Evolutionary conservation across 2,797 vertebrate species (phyloP).

Genomic region (Pampus argenteus): DNA sequence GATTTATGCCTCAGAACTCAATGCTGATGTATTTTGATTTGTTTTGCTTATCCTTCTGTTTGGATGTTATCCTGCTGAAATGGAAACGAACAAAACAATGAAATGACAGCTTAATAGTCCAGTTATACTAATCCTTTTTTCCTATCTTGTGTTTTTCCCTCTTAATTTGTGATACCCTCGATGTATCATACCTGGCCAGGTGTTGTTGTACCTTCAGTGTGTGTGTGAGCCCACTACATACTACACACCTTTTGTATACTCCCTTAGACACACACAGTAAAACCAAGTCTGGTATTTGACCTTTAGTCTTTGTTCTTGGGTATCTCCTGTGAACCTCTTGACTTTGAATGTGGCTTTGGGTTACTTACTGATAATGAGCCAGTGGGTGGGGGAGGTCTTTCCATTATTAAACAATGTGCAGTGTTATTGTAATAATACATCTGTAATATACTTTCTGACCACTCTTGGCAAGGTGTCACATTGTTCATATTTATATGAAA

Average conservation of each 20-base stretch:
- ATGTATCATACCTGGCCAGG: slow-evolving; percentile 6
- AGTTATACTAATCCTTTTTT: slow-evolving; percentile 13
- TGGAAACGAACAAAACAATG: slow-evolving; percentile 24
- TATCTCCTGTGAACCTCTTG: slow-evolving; percentile 39
- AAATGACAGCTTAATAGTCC: slow-evolving; percentile 8
- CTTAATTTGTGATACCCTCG: background rate
- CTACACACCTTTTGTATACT: background rate
- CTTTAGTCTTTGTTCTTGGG: slow-evolving; percentile 49
- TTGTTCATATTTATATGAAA: slow-evolving; percentile 14
- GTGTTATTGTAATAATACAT: slow-evolving; percentile 12
- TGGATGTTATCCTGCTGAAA: background rate
- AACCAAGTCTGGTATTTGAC: slow-evolving; percentile 54
- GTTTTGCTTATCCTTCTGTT: background rate
- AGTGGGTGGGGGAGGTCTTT: background rate
- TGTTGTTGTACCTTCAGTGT: background rate
- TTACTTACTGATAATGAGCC: slow-evolving; percentile 19
- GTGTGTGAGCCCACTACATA: background rate
- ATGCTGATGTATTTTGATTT: background rate
- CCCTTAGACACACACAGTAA: slow-evolving; percentile 21
- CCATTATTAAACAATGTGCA: slow-evolving; percentile 8
- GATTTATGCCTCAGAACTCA: background rate
- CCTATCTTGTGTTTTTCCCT: slow-evolving; percentile 9
- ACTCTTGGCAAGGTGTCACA: slow-evolving; percentile 1
- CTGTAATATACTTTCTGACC: slow-evolving; percentile 10
- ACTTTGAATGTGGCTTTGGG: slow-evolving; percentile 42